Percentiles rank a stretch among this genome's conserved stretches.
Evolutionary conservation across 2,113 vertebrate species (phyloP).

Genomic region (Myanophis thanlyinensis): DNA sequence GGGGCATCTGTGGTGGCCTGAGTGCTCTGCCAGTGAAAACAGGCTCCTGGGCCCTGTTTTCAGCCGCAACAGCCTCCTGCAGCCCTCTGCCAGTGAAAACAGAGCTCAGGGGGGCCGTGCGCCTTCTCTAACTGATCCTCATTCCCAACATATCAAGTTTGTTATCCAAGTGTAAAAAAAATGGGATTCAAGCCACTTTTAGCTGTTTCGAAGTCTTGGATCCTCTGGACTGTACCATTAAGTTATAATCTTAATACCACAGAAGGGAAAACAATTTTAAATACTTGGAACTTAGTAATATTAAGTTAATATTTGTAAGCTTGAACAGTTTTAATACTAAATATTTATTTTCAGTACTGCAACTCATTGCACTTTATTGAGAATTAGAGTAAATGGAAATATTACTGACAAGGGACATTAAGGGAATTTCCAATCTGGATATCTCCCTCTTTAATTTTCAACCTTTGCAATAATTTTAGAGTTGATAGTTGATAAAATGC

Average conservation of each 20-base stretch:
- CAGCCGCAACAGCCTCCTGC: no score
- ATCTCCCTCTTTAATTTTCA: constrained; percentile 57
- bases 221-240: not conserved
- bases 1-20: no score
- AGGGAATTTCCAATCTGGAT: constrained; percentile 64
- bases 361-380: constrained; percentile 54
- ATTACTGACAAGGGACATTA: constrained; percentile 48
- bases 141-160: not conserved
- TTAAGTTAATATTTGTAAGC: constrained; percentile 1
- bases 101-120: no score
- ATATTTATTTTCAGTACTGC: constrained; percentile 48
- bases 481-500: constrained; percentile 56
- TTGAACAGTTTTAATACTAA: constrained; percentile 50
- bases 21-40: no score
- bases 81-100: no score
- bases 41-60: no score
- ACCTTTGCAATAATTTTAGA: constrained; percentile 60
- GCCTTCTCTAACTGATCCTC: not conserved
- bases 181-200: not conserved
- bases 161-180: not conserved
- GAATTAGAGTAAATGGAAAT: constrained; percentile 33
- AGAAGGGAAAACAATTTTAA: not conserved
- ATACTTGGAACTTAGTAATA: not conserved
- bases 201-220: not conserved
- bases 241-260: not conserved